Base-by-base conservation (phyloP, 2,888 invertebrate genomes). In the Cerastis leucographa region DNA sequence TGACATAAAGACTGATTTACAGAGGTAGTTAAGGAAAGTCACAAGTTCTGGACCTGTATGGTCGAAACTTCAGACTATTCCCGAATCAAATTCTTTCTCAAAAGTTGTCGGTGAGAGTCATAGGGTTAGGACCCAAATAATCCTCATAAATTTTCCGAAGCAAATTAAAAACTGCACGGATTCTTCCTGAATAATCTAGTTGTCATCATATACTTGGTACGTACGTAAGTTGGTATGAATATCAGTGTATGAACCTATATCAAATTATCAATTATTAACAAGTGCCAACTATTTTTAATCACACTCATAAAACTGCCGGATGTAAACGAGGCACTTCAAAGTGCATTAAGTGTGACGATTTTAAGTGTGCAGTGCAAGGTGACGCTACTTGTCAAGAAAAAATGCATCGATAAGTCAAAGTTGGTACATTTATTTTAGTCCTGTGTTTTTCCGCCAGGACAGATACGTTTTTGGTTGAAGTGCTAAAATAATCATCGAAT, bases 401-500 rank as follows among this genome's bases (percentile, higher is more conserved):
- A 35, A 35, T 35, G 35, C 35, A 35, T 35, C 35, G 35, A 35
- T 35, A 35, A 2, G 35, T 35, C 35, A 35, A 35, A 35, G 35
- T 35, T 35, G 35, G 35, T 35, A 35, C 35, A 35, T 35, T 35
- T 35, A 35, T 35, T 35, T 35, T 3, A 35, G 35, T 35, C 3
- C 35, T 35, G 35, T 35, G 35, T 35, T 35, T 35, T 35, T 1
- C 35, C 35, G 35, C 35, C 35, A 35, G 35, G 2, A 35, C 35
- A 35, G 35, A 35, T 35, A 35, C 35, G 35, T 35, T n/a, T n/a
- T n/a, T 35, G 35, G 35, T 35, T 35, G 35, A 35, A 35, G 35
- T 35, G 35, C n/a, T 68, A 17, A 67, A 76, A 73, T 54, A 51
- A 44, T 73, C 49, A 81, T 71, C 46, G 51, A 78, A 70, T 46